Percentiles rank a stretch among this genome's conserved stretches.
These are phyloP conservation scores for Petrolisthes cinctipes DNA, from an alignment of 2,888 invertebrate genomes.

Conservation along the genomic window DNA sequence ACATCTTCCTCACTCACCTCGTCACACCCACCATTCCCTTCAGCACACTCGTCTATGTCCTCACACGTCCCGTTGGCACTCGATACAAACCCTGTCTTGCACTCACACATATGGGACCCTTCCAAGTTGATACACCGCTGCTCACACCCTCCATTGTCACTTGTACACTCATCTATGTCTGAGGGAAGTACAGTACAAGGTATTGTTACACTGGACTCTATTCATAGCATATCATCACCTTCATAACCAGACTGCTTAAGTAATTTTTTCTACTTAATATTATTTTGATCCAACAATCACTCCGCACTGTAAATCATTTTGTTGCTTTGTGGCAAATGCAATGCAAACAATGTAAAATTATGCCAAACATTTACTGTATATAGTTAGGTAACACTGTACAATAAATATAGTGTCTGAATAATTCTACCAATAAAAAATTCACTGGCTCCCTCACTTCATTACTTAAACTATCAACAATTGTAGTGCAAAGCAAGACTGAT, in stretches of 20 bases:
- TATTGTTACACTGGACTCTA: neutral
- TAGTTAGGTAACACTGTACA: neutral
- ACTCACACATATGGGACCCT: conserved; percentile 44
- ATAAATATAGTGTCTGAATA: no score
- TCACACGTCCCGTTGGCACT: conserved; percentile 66
- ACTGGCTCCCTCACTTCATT: no score
- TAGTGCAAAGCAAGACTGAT: no score
- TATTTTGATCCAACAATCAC: no score
- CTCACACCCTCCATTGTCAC: conserved; percentile 62
- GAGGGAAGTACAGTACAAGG: neutral
- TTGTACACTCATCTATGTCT: conserved; percentile 43
- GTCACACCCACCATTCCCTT: conserved; percentile 68
- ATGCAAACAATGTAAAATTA: no score
- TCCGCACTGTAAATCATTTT: no score
- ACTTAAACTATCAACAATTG: no score
- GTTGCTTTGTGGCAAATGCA: no score
- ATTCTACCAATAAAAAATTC: no score
- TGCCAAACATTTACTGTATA: neutral
- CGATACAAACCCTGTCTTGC: conserved; percentile 37
- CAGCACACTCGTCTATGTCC: conserved; percentile 71
- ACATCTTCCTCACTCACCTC: conserved; percentile 23
- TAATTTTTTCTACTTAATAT: no score
- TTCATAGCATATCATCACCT: neutral
- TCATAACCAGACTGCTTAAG: no score
- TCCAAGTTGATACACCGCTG: conserved; percentile 56